A percentile compares a stretch with the other conserved stretches of the same genome.
These are phyloP conservation scores for Cariama cristata DNA, from an alignment of 2,113 vertebrate genomes.

Conservation along the genomic window DNA sequence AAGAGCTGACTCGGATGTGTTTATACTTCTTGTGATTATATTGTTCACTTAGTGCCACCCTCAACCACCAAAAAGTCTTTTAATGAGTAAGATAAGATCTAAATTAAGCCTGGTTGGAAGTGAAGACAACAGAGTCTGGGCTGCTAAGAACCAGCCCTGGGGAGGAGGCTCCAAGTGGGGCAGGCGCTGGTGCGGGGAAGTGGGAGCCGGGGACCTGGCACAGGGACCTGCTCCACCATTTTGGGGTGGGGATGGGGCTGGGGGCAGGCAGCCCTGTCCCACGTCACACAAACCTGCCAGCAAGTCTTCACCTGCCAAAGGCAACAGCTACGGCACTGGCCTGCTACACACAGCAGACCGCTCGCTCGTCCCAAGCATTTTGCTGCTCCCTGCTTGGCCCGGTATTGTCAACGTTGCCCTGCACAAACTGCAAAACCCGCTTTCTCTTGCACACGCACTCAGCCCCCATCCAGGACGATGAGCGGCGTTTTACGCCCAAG, in stretches of 20 bases:
- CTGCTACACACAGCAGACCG: accelerated
- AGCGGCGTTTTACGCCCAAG: accelerated
- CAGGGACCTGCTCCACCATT: background rate
- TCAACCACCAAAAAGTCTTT: background rate
- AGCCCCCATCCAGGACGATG: accelerated
- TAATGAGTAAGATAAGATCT: background rate
- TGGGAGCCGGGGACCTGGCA: background rate
- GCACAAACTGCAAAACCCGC: accelerated
- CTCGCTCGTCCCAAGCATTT: background rate
- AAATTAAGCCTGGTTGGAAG: background rate
- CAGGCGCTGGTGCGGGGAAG: background rate
- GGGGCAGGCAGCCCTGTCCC: background rate
- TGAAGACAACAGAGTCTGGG: background rate
- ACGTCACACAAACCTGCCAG: background rate
- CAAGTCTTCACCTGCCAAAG: background rate
- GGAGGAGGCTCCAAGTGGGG: background rate
- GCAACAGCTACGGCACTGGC: background rate
- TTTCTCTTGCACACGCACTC: accelerated
- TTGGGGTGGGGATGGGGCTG: background rate
- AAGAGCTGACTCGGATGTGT: background rate
- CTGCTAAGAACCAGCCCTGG: background rate
- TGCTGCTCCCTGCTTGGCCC: background rate
- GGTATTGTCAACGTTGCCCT: accelerated
- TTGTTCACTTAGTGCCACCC: background rate
- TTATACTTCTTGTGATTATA: background rate